These are phyloP conservation scores for Acrocera orbiculus DNA, from an alignment of 2,888 invertebrate genomes.

Conservation along the genomic window DNA sequence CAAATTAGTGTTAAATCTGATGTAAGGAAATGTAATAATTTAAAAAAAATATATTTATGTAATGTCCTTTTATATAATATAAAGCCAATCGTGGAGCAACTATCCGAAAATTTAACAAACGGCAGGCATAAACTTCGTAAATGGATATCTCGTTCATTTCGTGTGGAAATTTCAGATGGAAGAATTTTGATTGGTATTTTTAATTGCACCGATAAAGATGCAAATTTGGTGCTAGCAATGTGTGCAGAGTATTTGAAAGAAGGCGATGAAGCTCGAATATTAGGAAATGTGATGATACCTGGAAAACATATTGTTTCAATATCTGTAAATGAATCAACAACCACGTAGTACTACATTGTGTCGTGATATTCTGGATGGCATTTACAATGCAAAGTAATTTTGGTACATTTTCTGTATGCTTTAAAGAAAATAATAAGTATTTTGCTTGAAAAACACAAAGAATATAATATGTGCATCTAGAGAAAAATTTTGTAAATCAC, in stretches of 20 bases:
- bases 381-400: too few relatives aligned
- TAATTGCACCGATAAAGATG: conserved; percentile 78
- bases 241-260: conserved; percentile 80
- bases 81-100: conserved; percentile 6
- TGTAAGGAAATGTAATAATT: too few relatives aligned
- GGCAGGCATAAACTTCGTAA: conserved; percentile 49
- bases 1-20: too few relatives aligned
- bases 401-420: too few relatives aligned
- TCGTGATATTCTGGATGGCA: too few relatives aligned
- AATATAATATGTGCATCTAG: too few relatives aligned
- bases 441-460: too few relatives aligned
- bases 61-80: background rate
- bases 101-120: conserved; percentile 24
- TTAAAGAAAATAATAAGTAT: too few relatives aligned
- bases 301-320: conserved; percentile 84
- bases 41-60: too few relatives aligned
- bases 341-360: too few relatives aligned
- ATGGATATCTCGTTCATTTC: conserved; percentile 78
- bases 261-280: conserved; percentile 56
- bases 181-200: conserved; percentile 57
- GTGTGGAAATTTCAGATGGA: conserved; percentile 88
- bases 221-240: conserved; percentile 82
- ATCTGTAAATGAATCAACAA: conserved; percentile 61
- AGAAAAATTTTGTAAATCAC: too few relatives aligned
- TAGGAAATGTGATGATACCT: conserved; percentile 90